Percentiles rank a stretch among this genome's conserved stretches.
phyloP scores from a whole-genome alignment of 2,113 vertebrate genomes.

The Panurus biarmicus region DNA sequence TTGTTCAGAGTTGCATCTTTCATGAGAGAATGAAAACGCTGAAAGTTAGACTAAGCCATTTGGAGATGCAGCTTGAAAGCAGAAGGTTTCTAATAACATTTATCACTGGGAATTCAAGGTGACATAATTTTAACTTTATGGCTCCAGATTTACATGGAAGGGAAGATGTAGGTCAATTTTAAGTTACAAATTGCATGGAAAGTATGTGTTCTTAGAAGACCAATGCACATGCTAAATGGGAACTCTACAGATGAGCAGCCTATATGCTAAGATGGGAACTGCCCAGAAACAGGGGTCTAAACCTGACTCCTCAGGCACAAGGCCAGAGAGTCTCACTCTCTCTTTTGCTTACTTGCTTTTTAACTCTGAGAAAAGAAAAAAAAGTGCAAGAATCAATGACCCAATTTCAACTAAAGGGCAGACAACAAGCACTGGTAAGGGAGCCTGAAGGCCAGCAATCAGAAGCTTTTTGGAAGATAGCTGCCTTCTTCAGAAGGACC shows the following conservation, averaged over 20 bases:
- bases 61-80: background rate
- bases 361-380: background rate
- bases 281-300: background rate
- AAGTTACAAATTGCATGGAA: background rate
- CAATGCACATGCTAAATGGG: background rate
- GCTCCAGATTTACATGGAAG: background rate
- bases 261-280: background rate
- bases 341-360: background rate
- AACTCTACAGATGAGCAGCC: background rate
- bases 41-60: background rate
- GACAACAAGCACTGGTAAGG: background rate
- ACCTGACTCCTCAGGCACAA: background rate
- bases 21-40: background rate
- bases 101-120: constrained; percentile 1
- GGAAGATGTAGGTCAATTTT: background rate
- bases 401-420: background rate
- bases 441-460: background rate
- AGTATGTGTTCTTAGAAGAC: background rate
- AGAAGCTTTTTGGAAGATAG: background rate
- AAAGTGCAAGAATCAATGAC: background rate
- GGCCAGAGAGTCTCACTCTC: background rate
- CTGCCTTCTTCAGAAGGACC: background rate
- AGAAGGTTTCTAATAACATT: constrained; percentile 2
- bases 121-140: background rate
- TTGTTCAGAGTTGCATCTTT: background rate